phyloP scores from a whole-genome alignment of 1,140 invertebrate genomes.

The Conopomorpha cramerella region DNA sequence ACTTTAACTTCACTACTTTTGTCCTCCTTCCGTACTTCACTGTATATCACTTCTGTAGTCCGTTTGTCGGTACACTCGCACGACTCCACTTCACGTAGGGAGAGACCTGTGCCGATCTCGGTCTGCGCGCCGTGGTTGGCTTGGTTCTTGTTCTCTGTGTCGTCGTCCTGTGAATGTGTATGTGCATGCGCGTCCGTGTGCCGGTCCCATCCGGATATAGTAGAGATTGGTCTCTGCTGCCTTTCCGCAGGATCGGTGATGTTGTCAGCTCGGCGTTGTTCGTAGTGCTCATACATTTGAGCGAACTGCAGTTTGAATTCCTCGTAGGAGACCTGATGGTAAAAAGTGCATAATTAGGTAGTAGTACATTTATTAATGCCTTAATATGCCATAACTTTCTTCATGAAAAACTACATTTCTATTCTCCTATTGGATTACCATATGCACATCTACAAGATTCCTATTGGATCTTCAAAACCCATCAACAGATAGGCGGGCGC shows the following conservation, averaged over 20 bases:
- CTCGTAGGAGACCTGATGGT: constrained; percentile 85
- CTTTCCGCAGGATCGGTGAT: constrained; percentile 91
- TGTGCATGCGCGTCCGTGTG: constrained; percentile 50
- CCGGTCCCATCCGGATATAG: constrained; percentile 93
- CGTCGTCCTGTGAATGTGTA: constrained; percentile 6
- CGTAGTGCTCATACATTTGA: constrained; percentile 97
- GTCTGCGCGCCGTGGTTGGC: constrained; percentile 60
- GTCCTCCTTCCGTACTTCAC: constrained; percentile 49
- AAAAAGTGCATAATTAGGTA: constrained; percentile 1
- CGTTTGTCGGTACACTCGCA: constrained; percentile 30
- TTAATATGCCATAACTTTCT: constrained; percentile 1
- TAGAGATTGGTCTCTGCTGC: constrained; percentile 91
- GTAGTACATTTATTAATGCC: constrained; percentile 1
- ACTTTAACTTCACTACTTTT: constrained; percentile 17
- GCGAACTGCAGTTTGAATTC: constrained; percentile 95
- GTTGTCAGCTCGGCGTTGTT: constrained; percentile 89
- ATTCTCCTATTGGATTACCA: no score
- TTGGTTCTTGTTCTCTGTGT: constrained; percentile 38
- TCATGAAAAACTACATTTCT: no score
- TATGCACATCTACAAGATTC: no score
- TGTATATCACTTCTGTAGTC: constrained; percentile 50
- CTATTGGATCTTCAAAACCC: no score
- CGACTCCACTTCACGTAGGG: constrained; percentile 43
- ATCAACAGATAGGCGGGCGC: no score
- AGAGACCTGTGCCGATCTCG: constrained; percentile 52